Evolutionary conservation across 2,797 vertebrate genomes (phyloP), one percentile per base, ranked within the genome.

Genomic region (Cottoperca gobio): DNA sequence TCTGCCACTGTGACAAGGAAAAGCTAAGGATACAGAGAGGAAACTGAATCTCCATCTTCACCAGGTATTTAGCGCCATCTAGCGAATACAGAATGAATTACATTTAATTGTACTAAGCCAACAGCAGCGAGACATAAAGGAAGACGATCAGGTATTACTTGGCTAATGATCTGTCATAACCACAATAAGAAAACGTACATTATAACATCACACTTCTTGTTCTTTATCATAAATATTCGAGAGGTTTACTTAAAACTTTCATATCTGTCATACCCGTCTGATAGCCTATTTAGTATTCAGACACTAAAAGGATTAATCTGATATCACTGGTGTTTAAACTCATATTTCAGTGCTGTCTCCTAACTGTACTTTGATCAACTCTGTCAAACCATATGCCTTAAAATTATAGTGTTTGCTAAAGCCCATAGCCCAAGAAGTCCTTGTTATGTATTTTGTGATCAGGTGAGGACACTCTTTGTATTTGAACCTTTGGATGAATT

Each of bases 41-140:
- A 11, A 12, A 8, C 6, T 33, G 49, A 73, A 23, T 2, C n/a
- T n/a, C n/a, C 16, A 7, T 6, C 28, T 48, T 43, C 16, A 50
- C 19, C 24, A 70, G 33, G 40, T 60, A 46, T 57, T 23, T 64
- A 37, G 42, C 53, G 1, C 73, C 80, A 76, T 72, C 84, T 74
- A 2, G 42, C 73, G 24, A 6, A 60, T 16, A 37, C 60, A 52
- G 48, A 14, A 26, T 33, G 19, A 55, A 70, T 2, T 77, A n/a
- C 69, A 72, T 31, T 13, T 31, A 12, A n/a, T n/a, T n/a, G n/a
- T n/a, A n/a, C 13, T 26, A 4, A 42, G 11, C 26, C 54, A 37
- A 40, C 28, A 60, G 43, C 42, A 49, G 16, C 7, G n/a, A n/a
- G n/a, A n/a, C n/a, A n/a, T n/a, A n/a, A n/a, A n/a, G n/a, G n/a